Evolutionary conservation across 2,888 invertebrate species (phyloP), one percentile per base, ranked within the genome.

Genomic region (Hirtodrosophila confusa): DNA sequence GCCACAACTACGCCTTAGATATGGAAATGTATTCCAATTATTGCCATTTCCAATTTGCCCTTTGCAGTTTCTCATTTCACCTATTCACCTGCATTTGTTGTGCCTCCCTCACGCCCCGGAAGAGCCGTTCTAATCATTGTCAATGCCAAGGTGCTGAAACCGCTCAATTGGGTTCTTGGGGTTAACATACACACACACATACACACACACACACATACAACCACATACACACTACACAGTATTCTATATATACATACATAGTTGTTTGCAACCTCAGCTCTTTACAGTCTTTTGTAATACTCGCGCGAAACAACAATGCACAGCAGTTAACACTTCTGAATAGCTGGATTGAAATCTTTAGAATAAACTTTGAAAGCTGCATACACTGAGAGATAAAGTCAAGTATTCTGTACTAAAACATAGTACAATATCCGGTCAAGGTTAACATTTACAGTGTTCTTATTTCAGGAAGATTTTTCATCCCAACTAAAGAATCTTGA

Each of bases 1-100:
- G 44, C 31, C 44, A 44, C 54, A 73, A 73, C 72, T 60, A 51
- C 71, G 71, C 54, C 49, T 43, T n/a, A 56, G 39, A 49, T 45
- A 43, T 41, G 61, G 17, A 45, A 27, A 41, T 43, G 33, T 29
- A 53, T 53, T 58, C 43, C 48, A 53, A 51, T 57, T 65, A 64
- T 65, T 58, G 37, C n/a, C 43, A 51, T 67, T 57, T 24, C 23
- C 64, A 43, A 33, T 48, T 57, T 64, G 50, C 27, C 31, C 17
- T 37, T 48, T 43, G 43, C 29, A 3, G 4, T 23, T 58, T 36
- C 44, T 39, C 43, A 39, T 39, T 39, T 31, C 29, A 27, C 33
- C 27, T n/a, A 53, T 56, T 40, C 31, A 31, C 45, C 48, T 50
- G 53, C 64, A 64, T 64, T 69, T 69, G 36, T 58, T 66, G 66